Base-by-base conservation (phyloP, 1,140 invertebrate genomes). In the Drosophila hydei region DNA sequence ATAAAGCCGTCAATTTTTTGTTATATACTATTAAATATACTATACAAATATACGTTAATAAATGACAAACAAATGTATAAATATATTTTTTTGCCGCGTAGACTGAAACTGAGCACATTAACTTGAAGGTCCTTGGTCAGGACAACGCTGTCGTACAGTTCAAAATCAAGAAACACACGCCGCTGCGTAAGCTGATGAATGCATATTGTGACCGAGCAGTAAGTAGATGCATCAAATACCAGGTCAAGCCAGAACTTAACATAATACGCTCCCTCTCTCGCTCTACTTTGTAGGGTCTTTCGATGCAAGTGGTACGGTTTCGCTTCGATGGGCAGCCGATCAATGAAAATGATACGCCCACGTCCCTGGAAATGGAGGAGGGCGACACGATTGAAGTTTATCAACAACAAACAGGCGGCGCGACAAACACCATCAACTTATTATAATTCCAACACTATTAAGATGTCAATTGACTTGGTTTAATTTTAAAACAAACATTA, bases 101-200 rank as follows among this genome's bases (percentile, higher is more conserved):
- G 73, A 60, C 69, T 68, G 95, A 96, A 93, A 94, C 94, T 42
- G 96, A 97, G 92, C 96, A 97, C 91, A 97, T 98, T 92, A 98
- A 98, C 88, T 92, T 98, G 43, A 98, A 97, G 94, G 97, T 98
- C 27, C 93, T 98, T 77, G 97, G 97, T 19, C 97, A 98, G 92
- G 97, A 98, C 92, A 97, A 97, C 91, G 96, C 96, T 65, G 96
- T 98, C 65, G 97, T 98, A 27, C 97, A 98, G 91, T 98, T 98
- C 91, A 98, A 98, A 94, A 98, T 98, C 70, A 98, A 98, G 92
- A 97, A 97, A 92, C 96, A 98, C 92, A 98, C 97, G 75, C 96
- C 97, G 12, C 93, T 98, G 50, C 94, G 96, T 77, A 98, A 98
- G 92, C 92, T 98, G 33, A 98, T 98, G 97, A 97, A 96, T 90